Base-by-base conservation (phyloP, 2,888 invertebrate genomes). In the Dasypogon diadema region DNA sequence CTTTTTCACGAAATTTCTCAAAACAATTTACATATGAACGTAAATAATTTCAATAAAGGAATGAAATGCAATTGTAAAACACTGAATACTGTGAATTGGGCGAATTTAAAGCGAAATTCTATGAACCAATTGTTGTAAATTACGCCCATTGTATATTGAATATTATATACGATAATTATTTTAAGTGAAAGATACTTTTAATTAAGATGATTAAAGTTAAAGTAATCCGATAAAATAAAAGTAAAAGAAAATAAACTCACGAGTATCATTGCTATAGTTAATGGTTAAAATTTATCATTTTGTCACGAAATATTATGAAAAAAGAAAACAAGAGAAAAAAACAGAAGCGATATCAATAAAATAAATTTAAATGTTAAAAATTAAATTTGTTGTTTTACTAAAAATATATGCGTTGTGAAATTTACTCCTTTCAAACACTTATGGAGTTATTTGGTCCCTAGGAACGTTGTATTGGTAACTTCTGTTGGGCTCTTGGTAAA, bases 281-380 rank as follows among this genome's bases (percentile, higher is more conserved):
- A 74, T 74, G 60, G 37, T 37, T 46, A 58, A 74, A 74, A 55
- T 48, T 74, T 75, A 75, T 75, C 75, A 63, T 75, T 75, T 75
- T 75, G 63, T 75, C 75, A 75, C 75, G 51, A 65, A 75, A 65
- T 65, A 75, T 75, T 65, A 75, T 65, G 60, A 72, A 75, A 73
- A 73, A 73, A 73, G n/a, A 34, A 73, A 73, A 73, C 42, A 73
- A 26, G 42, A 56, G 24, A 55, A 56, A n/a, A n/a, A 73, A 73
- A 37, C 34, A 22, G 54, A 73, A 55, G 56, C 5, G 56, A 60
- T 58, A 74, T 60, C 46, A 74, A 54, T 63, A 75, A 73, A 75
- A 75, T 75, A 65, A 75, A 75, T 75, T 75, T 75, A 65, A 75
- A 75, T 75, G 75, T 75, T 75, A 63, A 65, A 65, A 75, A 65